Evolutionary conservation across 53 echinoderm and acorn worm genomes (phyloP).

Genomic region (Mesocentrotus franciscanus): DNA sequence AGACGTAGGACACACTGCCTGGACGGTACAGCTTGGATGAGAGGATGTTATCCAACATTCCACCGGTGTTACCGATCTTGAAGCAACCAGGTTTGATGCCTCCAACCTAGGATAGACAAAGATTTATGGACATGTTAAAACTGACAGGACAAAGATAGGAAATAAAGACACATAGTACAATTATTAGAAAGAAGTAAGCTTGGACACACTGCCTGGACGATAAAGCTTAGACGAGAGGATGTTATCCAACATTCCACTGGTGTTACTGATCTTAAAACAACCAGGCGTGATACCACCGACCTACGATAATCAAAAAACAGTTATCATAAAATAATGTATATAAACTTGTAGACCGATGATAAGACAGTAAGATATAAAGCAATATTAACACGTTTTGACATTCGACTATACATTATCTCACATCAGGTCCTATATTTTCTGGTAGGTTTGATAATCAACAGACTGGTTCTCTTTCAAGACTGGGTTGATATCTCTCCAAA

Average conservation of each 20-base stretch:
- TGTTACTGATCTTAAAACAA: slow-evolving; percentile 97
- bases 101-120: slow-evolving; percentile 75
- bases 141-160: neutral
- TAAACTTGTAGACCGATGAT: no score
- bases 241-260: slow-evolving; percentile 93
- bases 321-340: no score
- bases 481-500: no score
- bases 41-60: slow-evolving; percentile 96
- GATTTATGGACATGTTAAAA: neutral
- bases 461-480: no score
- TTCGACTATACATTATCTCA: no score
- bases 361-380: no score
- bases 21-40: slow-evolving; percentile 97
- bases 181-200: neutral
- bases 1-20: slow-evolving; percentile 95
- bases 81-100: slow-evolving; percentile 99
- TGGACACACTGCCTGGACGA: slow-evolving; percentile 48
- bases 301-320: slow-evolving; percentile 18
- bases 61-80: slow-evolving; percentile 99
- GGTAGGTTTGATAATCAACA: no score
- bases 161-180: neutral
- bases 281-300: slow-evolving; percentile 97
- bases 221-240: slow-evolving; percentile 94
- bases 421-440: no score
- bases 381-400: no score